These are phyloP conservation scores for Tortricodes alternella DNA, from an alignment of 2,888 invertebrate genomes.

Conservation along the genomic window DNA sequence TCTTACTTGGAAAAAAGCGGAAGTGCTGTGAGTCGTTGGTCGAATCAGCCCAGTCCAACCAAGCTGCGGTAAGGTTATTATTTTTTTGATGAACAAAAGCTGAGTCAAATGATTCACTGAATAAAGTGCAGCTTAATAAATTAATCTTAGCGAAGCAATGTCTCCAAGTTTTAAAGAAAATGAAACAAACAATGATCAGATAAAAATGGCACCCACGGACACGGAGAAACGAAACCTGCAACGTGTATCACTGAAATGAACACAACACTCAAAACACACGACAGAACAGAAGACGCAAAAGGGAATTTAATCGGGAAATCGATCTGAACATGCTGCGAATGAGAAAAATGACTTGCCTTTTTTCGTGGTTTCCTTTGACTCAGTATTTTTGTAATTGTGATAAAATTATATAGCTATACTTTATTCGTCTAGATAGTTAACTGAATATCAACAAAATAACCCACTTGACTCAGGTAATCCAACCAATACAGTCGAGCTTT, in stretches of 20 bases:
- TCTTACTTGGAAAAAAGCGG: not conserved
- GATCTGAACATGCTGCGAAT: not conserved
- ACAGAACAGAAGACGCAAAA: slow-evolving; percentile 3
- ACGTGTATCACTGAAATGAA: too few species aligned
- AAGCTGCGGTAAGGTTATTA: slow-evolving; percentile 62
- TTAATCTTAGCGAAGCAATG: too few species aligned
- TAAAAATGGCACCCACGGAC: too few species aligned
- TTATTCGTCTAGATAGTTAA: too few species aligned
- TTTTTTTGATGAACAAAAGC: slow-evolving; percentile 36
- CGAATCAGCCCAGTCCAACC: slow-evolving; percentile 74
- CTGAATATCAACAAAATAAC: too few species aligned
- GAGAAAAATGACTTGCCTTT: slow-evolving; percentile 42
- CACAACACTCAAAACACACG: too few species aligned
- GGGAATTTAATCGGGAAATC: too few species aligned
- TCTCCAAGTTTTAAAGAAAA: slow-evolving; percentile 3
- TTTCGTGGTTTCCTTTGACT: slow-evolving; percentile 64
- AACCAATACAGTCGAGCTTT: too few species aligned
- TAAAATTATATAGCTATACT: not conserved
- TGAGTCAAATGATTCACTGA: slow-evolving; percentile 62
- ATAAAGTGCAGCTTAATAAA: slow-evolving; percentile 46
- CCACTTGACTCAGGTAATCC: too few species aligned
- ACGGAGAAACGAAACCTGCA: too few species aligned
- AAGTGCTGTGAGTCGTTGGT: slow-evolving; percentile 58
- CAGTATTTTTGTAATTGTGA: slow-evolving; percentile 20
- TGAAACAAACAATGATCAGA: too few species aligned